Evolutionary conservation across 1,140 invertebrate species (phyloP).

Genomic region (Saxidomus purpurata): DNA sequence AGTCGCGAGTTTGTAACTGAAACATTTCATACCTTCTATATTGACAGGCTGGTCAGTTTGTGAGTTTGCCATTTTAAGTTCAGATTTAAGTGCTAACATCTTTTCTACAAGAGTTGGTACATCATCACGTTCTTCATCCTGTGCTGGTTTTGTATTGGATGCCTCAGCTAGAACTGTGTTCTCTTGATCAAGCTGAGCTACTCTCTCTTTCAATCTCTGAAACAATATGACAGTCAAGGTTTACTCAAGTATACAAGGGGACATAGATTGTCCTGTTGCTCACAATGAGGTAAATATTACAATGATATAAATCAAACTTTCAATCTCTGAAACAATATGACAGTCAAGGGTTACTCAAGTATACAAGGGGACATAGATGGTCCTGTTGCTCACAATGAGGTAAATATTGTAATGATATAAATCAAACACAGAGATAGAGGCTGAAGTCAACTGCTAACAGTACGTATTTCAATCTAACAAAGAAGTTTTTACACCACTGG

Average conservation of each 20-base stretch:
- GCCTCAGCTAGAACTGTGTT: slow-evolving; percentile 83
- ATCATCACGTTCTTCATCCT: slow-evolving; percentile 78
- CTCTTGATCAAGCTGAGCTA: slow-evolving; percentile 86
- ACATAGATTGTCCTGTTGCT: slow-evolving; percentile 86
- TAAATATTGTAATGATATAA: too few species aligned
- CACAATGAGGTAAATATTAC: slow-evolving; percentile 85
- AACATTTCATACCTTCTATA: slow-evolving; percentile 83
- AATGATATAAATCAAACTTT: slow-evolving; percentile 89
- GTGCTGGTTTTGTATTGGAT: slow-evolving; percentile 60
- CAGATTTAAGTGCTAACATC: slow-evolving; percentile 82
- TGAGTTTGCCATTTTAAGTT: slow-evolving; percentile 83
- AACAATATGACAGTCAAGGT: neutral
- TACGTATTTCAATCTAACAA: too few species aligned
- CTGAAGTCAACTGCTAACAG: too few species aligned
- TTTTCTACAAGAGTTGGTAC: slow-evolving; percentile 81
- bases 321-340: slow-evolving; percentile 87
- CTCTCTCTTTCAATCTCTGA: slow-evolving; percentile 89
- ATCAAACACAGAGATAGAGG: too few species aligned
- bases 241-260: too few species aligned
- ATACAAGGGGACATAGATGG: too few species aligned
- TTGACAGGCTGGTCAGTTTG: slow-evolving; percentile 85
- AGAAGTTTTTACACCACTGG: too few species aligned
- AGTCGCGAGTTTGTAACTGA: too few species aligned
- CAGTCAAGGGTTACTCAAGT: too few species aligned
- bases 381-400: slow-evolving; percentile 86